Percentiles rank a stretch among this genome's conserved stretches.
Evolutionary conservation across 2,888 invertebrate genomes (phyloP).

Genomic region (Yponomeuta cagnagella): DNA sequence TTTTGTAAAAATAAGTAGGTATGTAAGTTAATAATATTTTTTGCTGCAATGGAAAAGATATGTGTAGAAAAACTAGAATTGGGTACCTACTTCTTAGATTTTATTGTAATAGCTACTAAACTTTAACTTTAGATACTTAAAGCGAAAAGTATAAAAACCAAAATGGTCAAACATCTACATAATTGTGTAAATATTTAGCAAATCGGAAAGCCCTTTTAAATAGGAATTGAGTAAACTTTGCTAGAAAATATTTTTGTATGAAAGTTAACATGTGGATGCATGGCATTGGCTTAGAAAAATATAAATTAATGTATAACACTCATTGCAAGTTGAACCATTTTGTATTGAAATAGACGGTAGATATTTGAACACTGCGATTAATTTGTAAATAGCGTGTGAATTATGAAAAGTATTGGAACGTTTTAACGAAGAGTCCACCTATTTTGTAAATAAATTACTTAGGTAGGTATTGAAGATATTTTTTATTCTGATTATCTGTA

Average conservation of each 20-base stretch:
- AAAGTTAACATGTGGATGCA: neutral
- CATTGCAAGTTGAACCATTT: neutral
- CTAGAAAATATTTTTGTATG: slow-evolving; percentile 2
- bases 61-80: neutral
- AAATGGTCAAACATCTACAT: neutral
- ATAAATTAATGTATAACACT: neutral
- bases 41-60: slow-evolving; percentile 7
- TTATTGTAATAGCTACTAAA: neutral
- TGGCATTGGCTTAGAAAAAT: neutral
- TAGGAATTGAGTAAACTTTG: neutral
- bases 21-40: slow-evolving; percentile 17
- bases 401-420: slow-evolving; percentile 36
- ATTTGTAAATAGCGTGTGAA: slow-evolving; percentile 16
- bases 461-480: neutral
- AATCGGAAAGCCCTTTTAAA: neutral
- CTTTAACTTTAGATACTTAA: neutral
- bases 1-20: neutral
- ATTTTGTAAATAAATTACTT: slow-evolving; percentile 65
- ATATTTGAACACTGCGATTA: neutral
- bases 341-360: neutral
- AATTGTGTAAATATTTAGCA: neutral
- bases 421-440: slow-evolving; percentile 74
- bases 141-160: neutral
- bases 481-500: slow-evolving; percentile 29
- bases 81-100: neutral